Base-by-base conservation (phyloP, 2,888 invertebrate genomes). In the Xestia rhomboidea region DNA sequence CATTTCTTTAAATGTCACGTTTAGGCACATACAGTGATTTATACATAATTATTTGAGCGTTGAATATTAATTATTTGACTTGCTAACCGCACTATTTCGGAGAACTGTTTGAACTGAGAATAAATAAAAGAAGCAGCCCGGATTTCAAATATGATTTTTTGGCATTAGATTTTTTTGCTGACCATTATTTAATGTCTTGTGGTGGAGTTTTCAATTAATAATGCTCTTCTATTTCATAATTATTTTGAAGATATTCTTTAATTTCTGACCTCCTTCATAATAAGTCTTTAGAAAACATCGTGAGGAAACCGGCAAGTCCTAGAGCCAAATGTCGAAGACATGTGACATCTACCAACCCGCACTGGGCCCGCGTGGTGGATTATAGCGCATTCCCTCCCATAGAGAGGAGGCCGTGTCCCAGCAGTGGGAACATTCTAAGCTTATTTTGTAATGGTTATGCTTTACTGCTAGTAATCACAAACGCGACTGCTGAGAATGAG, bases 21-120 rank as follows among this genome's bases (percentile, higher is more conserved):
- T 8, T 11, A 38, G 6, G 4, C 21, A 38, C 63, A 24, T 46
- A 70, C 30, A 64, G 41, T n/a, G 79, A 82, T 73, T 60, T 67
- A 70, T 30, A 79, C 68, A 68, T 67, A 64, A 66, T 76, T 73
- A 79, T 76, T 83, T 76, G 34, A 66, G n/a, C 27, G 41, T 24
- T 76, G 80, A 76, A 76, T 83, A 80, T 80, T 71, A 73, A 83
- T 84, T 83, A 73, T 84, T 84, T 83, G 84, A 66, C 27, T 63
- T 71, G 41, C 46, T 41, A 68, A 38, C 66, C 51, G 27, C 68
- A 76, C 63, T 49, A 60, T 27, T 71, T 80, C 68, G 11, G 0
- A 11, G 72, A 83, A 70, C 0, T 71, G 49, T 71, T 74, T 79
- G 51, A 49, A 49, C 49, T 49, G 8, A 15, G 13, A 24, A 34